Conservation (phyloP, 2,888 invertebrate genomes). For the Nemoura dubitans region DNA sequence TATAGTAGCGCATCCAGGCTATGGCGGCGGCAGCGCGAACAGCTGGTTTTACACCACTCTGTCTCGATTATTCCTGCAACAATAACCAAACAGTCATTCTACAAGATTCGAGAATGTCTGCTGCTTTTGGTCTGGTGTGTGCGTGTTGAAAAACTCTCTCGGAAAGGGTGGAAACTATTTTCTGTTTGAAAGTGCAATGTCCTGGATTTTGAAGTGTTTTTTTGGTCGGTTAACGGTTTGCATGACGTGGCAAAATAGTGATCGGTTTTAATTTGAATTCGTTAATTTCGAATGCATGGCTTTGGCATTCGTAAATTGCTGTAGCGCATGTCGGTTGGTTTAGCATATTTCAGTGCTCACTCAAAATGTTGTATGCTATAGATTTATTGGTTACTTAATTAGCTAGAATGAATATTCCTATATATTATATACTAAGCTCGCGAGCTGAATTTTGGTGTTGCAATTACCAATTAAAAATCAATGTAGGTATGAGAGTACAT, state of each 20-base stretch:
- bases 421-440: too few species aligned
- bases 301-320: not conserved
- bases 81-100: not conserved
- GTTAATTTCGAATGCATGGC: not conserved
- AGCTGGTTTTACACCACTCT: not conserved
- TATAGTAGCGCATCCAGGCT: conserved; percentile 45
- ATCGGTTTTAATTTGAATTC: conserved; percentile 21
- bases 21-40: conserved; percentile 29
- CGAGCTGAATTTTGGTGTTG: too few species aligned
- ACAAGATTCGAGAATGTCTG: not conserved
- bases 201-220: not conserved
- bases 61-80: not conserved
- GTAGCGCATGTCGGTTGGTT: not conserved
- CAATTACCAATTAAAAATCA: too few species aligned
- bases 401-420: too few species aligned
- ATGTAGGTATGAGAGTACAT: too few species aligned
- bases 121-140: not conserved
- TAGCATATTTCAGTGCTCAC: not conserved
- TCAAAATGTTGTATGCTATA: too few species aligned
- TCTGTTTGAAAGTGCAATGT: too few species aligned
- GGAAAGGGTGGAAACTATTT: too few species aligned
- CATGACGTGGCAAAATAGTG: not conserved
- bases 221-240: not conserved
- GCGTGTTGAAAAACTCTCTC: not conserved
- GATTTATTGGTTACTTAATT: too few species aligned